Evolutionary conservation across 2,113 vertebrate genomes (phyloP), one percentile per base, ranked within the genome.

Genomic region (Ivindomyrus marchei): DNA sequence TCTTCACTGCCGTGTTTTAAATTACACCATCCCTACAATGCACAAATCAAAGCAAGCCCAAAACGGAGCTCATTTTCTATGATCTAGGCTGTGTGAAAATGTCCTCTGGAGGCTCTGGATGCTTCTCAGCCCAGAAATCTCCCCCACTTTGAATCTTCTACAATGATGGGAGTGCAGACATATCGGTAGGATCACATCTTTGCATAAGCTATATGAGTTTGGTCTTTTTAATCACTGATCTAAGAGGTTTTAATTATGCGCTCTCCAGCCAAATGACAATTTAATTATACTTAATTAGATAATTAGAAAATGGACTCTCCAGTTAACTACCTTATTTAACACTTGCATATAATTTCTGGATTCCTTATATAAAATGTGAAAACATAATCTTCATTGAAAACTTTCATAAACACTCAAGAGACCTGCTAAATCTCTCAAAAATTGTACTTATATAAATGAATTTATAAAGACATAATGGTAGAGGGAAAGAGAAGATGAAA

Each of bases 251-350:
- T 42, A 80, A 80, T 80, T 80, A 80, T 19, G 31, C 9, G 36
- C 70, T 77, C 70, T 80, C 15, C 74, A 80, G 17, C 74, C 31
- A 42, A 80, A 80, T 31, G 31, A 27, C 36, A 80, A 80, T 80
- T 80, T 80, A 80, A 80, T 80, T 80, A 80, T 80, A 80, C 36
- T 42, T 80, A 17, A 80, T 80, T 80, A 80, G 74, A 80, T 80
- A 80, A 80, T 80, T 80, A 15, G 36, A 80, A 80, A 80, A 80
- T 80, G 74, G 74, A 80, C 74, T 80, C 74, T 77, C 24, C 74
- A 42, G 74, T 80, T 42, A 80, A 42, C 17, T 80, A 42, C 36
- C 74, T 80, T 42, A 80, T 80, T 80, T 80, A 77, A 77, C 11
- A 27, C 74, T 19, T 42, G 31, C 15, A 42, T 80, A 19, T 80